These are phyloP conservation scores for Elaeidobius kamerunicus DNA, from an alignment of 2,888 invertebrate genomes.

Conservation along the genomic window DNA sequence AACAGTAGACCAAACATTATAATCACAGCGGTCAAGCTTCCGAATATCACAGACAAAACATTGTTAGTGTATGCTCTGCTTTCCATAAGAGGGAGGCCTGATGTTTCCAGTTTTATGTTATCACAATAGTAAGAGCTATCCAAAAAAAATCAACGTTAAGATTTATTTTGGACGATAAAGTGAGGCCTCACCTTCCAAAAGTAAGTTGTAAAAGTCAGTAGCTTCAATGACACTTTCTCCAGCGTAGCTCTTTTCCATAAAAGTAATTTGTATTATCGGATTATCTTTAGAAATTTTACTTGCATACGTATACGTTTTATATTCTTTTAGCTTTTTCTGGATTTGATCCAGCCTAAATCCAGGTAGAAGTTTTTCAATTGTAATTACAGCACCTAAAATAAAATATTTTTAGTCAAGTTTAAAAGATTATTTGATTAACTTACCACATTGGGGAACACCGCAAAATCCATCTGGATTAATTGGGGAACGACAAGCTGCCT, in stretches of 20 bases:
- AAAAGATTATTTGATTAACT: background rate
- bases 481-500: background rate
- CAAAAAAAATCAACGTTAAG: too few relatives aligned
- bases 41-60: background rate
- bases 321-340: background rate
- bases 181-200: background rate
- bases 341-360: background rate
- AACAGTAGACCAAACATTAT: background rate
- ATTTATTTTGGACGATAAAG: too few relatives aligned
- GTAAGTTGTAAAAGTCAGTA: background rate
- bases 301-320: background rate
- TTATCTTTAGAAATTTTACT: background rate
- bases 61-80: background rate
- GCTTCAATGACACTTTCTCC: background rate
- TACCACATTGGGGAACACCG: background rate
- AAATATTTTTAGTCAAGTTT: background rate
- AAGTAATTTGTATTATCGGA: background rate
- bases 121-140: background rate
- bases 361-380: background rate
- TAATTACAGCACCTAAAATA: background rate
- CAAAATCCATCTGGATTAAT: background rate
- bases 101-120: background rate
- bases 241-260: background rate
- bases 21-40: background rate
- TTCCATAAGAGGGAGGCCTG: background rate